These are phyloP conservation scores for Euspilapteryx auroguttella DNA, from an alignment of 2,888 invertebrate genomes.

Conservation along the genomic window DNA sequence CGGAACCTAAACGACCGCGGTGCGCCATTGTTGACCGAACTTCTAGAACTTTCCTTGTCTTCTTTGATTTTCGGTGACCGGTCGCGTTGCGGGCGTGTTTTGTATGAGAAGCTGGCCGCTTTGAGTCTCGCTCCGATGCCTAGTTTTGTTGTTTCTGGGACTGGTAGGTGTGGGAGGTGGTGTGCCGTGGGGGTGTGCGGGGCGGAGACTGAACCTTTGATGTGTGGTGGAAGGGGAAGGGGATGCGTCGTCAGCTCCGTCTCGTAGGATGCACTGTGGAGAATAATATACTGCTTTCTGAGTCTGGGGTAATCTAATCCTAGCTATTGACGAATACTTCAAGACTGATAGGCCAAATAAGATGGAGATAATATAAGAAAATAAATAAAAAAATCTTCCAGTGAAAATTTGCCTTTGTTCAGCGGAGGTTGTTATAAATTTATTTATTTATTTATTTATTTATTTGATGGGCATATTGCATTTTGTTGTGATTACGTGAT, in stretches of 20 bases:
- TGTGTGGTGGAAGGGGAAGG: constrained; percentile 3
- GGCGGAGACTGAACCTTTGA: constrained; percentile 24
- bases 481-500: no score
- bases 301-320: no score
- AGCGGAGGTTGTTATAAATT: no score
- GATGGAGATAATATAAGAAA: no score
- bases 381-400: no score
- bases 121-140: constrained; percentile 21
- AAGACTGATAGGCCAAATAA: no score
- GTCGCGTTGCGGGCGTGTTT: constrained; percentile 24
- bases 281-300: no score
- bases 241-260: not conserved
- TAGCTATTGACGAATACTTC: no score
- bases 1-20: constrained; percentile 25
- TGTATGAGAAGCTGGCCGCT: constrained; percentile 39
- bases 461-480: no score
- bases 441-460: no score
- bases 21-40: constrained; percentile 21
- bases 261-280: not conserved
- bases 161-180: not conserved
- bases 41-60: constrained; percentile 16
- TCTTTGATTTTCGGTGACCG: constrained; percentile 27
- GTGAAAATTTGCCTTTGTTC: no score
- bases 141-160: not conserved
- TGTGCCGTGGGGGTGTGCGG: constrained; percentile 26